Conservation (phyloP, 1,140 invertebrate species). For the Drosophila tsacasi region DNA sequence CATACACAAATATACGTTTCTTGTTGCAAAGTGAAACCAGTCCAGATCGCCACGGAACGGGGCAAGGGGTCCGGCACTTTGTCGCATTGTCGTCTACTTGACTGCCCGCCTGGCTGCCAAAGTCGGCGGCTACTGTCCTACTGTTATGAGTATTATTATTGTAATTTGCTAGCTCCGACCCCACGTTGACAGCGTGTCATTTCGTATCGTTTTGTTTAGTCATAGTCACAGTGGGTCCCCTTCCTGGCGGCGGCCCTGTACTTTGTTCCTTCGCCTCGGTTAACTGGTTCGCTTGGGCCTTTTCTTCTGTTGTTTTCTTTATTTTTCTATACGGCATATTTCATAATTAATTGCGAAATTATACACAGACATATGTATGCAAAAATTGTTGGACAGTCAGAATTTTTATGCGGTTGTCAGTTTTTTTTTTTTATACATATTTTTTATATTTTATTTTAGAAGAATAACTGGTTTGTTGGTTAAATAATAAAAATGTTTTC, state of each 20-base stretch:
- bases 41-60: constrained; percentile 5
- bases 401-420: constrained; percentile 61
- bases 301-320: constrained; percentile 20
- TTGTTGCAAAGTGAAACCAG: constrained; percentile 18
- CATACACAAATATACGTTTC: too few species aligned
- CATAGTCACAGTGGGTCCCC: constrained; percentile 58
- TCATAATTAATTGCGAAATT: constrained; percentile 82
- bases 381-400: constrained; percentile 58
- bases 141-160: constrained; percentile 74
- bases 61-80: constrained; percentile 65
- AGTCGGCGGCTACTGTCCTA: constrained; percentile 69
- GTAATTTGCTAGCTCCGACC: constrained; percentile 70
- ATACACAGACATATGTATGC: constrained; percentile 69
- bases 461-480: neutral
- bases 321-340: constrained; percentile 58
- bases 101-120: constrained; percentile 25
- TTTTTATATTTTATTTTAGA: too few species aligned
- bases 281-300: constrained; percentile 33
- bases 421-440: constrained; percentile 7
- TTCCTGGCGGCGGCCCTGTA: constrained; percentile 6
- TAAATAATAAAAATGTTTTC: neutral
- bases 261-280: constrained; percentile 23
- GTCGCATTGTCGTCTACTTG: constrained; percentile 72
- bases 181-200: constrained; percentile 79
- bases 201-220: constrained; percentile 80